These are phyloP conservation scores for Sebastes elongatus DNA, from an alignment of 2,797 vertebrate species.

Conservation along the genomic window DNA sequence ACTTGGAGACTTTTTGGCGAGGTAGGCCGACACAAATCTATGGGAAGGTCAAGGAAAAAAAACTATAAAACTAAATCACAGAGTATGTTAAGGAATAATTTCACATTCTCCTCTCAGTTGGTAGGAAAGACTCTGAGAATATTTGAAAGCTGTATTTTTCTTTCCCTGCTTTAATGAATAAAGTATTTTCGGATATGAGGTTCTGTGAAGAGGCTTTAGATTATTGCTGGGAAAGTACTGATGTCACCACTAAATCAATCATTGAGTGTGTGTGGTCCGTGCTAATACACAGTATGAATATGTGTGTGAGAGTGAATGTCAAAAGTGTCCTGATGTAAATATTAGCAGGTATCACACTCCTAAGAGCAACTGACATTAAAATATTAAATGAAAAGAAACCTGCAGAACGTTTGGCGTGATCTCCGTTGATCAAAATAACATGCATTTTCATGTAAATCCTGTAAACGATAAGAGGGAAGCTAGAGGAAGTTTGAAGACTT, in stretches of 20 bases:
- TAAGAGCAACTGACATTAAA: not conserved
- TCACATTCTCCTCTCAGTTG: constrained; percentile 27
- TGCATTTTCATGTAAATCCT: not conserved
- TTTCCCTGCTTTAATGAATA: constrained; percentile 24
- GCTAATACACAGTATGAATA: not conserved
- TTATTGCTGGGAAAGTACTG: constrained; percentile 18
- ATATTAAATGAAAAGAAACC: not conserved
- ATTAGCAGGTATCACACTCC: not conserved
- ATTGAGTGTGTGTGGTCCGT: not conserved
- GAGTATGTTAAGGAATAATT: constrained; percentile 12
- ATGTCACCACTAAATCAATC: not conserved
- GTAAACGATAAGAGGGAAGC: not conserved
- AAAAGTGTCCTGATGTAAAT: not conserved
- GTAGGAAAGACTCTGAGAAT: constrained; percentile 1
- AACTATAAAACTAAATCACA: constrained; percentile 37
- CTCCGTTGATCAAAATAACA: not conserved
- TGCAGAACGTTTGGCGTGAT: not conserved
- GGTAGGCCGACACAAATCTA: constrained; percentile 1
- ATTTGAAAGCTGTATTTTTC: constrained; percentile 26
- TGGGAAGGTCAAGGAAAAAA: not conserved
- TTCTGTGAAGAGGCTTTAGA: constrained; percentile 24
- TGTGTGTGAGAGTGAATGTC: not conserved
- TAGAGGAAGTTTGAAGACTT: not conserved
- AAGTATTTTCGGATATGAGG: constrained; percentile 34
- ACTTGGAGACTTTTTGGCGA: not conserved